Evolutionary conservation across 1,140 invertebrate genomes (phyloP), one percentile per base, ranked within the genome.

Genomic region (Hycleus phaleratus): DNA sequence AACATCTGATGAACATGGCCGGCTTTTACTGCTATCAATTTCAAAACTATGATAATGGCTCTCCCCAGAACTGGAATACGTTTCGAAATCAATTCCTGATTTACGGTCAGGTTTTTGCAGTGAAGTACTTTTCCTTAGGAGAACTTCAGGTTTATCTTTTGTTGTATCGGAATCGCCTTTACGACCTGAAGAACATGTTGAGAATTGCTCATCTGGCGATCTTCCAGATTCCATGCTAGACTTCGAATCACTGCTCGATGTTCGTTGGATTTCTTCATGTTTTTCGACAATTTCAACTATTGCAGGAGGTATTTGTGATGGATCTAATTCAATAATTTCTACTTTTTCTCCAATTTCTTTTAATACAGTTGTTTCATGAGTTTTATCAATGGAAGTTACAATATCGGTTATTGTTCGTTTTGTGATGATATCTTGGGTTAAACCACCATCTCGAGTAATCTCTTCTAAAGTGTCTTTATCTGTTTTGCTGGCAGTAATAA

Each of bases 41-140:
- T 93, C 91, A 72, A 90, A 91, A 51, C 90, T 93, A 58, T 91
- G 89, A 72, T 93, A 93, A 64, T 88, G 86, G 71, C 90, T 93
- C 64, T 91, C 90, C 46, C 89, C 82, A n/a, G 91, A 93, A 75
- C 90, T 93, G 0, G 90, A 93, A 73, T 85, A 88, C 24, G 82
- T 74, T 74, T 91, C 88, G 24, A 83, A 75, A 68, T 87, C 85
- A 32, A 83, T 78, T 24, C 80, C 80, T 6, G 84, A 86, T 73
- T 81, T 78, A 60, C 84, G 74, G 61, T 86, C 84, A 3, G 61
- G 68, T 24, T 66, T 81, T 73, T 57, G 77, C 73, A 67, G 78
- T 73, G 55, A 80, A 74, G 62, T 82, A 70, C 64, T 82, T 77
- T 68, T 76, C 77, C 68, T 70, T 26, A 65, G 68, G 38, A 69